Base-by-base conservation (phyloP, 2,888 invertebrate species). In the Alsophila aescularia region DNA sequence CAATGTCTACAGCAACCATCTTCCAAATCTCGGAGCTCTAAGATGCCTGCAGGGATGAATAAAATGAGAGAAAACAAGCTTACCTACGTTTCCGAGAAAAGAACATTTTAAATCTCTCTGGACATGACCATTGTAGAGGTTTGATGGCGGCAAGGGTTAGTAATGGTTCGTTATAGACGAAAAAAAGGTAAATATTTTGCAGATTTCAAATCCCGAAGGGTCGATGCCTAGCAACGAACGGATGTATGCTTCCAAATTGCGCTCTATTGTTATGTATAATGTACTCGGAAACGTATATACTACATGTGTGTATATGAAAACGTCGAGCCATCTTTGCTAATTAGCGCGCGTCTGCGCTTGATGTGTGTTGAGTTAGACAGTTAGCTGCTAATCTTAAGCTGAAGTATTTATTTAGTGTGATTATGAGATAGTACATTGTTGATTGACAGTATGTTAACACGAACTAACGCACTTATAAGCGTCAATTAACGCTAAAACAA, bases 161-260 rank as follows among this genome's bases (percentile, higher is more conserved):
- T 76, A 77, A 75, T 68, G 73, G 73, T 67, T 69, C 70, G 70
- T 69, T 76, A 74, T 72, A 71, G 70, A 70, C 69, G 69, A 70
- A 75, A 77, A 36, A 62, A 75, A 74, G 71, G 75, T 72, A 78
- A 78, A 77, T 74, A 75, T 67, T 71, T 67, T 60, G 63, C 55
- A 66, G 67, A 67, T 66, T 64, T 68, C 68, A 67, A 70, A 72
- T 63, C 73, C 64, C 70, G 27, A 41, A 66, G 69, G 72, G 31
- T 56, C 53, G 37, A 57, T 49, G 16, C 39, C 24, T 42, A 41
- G 41, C 49, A 36, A 57, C 49, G 50, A 52, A 57, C 43, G 44
- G 41, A 39, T 48, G 36, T 47, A 52, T 47, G 47, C 50, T 49
- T 50, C 53, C 40, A 51, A 51, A 50, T 50, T 56, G 31, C 37